A percentile compares a stretch with the other conserved stretches of the same genome.
phyloP scores from a whole-genome alignment of 1,140 invertebrate species.

The Drosophila arizonae region DNA sequence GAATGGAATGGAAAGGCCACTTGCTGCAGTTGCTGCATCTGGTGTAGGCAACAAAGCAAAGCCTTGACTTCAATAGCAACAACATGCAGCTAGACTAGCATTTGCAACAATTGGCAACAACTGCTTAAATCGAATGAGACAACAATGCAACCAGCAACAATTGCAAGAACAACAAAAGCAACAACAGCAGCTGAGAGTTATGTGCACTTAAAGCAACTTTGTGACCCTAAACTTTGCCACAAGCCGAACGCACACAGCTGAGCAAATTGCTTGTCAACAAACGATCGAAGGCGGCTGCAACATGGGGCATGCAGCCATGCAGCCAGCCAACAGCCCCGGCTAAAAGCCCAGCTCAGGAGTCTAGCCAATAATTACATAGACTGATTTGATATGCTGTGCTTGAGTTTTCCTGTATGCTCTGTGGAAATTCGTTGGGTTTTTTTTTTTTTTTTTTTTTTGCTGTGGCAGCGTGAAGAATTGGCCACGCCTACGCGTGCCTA shows the following conservation, averaged over 20 bases:
- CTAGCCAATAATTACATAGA: slow-evolving; percentile 23
- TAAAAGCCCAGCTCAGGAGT: slow-evolving; percentile 2
- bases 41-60: slow-evolving; percentile 66
- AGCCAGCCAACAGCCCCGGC: background rate
- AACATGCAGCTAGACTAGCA: slow-evolving; percentile 24
- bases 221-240: slow-evolving; percentile 61
- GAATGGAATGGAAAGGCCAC: slow-evolving; percentile 55
- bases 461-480: slow-evolving; percentile 69
- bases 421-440: slow-evolving; percentile 76
- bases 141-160: slow-evolving; percentile 42
- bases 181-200: slow-evolving; percentile 53
- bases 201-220: slow-evolving; percentile 66
- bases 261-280: slow-evolving; percentile 73
- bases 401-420: slow-evolving; percentile 51
- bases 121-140: slow-evolving; percentile 72
- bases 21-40: slow-evolving; percentile 61
- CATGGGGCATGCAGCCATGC: slow-evolving; percentile 21
- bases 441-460: background rate
- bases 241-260: slow-evolving; percentile 39
- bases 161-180: slow-evolving; percentile 2
- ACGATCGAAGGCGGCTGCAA: slow-evolving; percentile 57
- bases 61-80: slow-evolving; percentile 69
- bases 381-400: slow-evolving; percentile 72
- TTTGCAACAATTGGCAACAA: slow-evolving; percentile 68
- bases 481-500: slow-evolving; percentile 68